These are phyloP conservation scores for Lipophrys pholis DNA, from an alignment of 2,113 vertebrate species.

Conservation along the genomic window DNA sequence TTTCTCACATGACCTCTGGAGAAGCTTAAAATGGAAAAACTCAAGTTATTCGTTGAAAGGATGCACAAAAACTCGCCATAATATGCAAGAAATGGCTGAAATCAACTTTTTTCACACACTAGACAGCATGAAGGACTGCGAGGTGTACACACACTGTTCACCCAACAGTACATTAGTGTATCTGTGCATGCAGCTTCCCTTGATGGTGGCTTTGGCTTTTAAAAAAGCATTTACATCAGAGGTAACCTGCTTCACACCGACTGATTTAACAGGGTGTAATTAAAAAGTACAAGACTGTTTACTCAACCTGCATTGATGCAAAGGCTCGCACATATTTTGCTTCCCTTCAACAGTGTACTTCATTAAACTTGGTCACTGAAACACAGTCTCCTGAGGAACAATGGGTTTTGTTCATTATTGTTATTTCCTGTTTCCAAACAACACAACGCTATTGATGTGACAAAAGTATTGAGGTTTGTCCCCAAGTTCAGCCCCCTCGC, in stretches of 20 bases:
- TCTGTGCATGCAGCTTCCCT: background rate
- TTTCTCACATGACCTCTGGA: slow-evolving; percentile 19
- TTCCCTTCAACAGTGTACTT: background rate
- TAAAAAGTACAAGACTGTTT: slow-evolving; percentile 38
- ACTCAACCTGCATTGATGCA: slow-evolving; percentile 20
- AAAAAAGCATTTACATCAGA: slow-evolving; percentile 15
- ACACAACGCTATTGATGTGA: background rate
- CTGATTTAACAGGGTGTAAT: slow-evolving; percentile 35
- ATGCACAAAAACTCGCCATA: background rate
- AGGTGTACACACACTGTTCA: background rate
- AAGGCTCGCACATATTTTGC: background rate
- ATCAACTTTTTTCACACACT: background rate
- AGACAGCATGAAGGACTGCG: no score
- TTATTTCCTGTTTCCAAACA: slow-evolving; percentile 3
- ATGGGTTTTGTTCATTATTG: slow-evolving; percentile 2
- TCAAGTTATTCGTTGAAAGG: slow-evolving; percentile 27
- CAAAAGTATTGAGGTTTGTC: background rate
- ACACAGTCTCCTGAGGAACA: background rate
- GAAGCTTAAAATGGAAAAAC: slow-evolving; percentile 12
- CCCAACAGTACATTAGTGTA: background rate
- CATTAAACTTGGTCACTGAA: slow-evolving; percentile 5
- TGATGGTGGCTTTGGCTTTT: background rate
- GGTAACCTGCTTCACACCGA: background rate
- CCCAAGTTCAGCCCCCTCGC: background rate
- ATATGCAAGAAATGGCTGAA: background rate